Conservation (phyloP, 2,888 invertebrate species). For the Gymnosoma rotundatum region DNA sequence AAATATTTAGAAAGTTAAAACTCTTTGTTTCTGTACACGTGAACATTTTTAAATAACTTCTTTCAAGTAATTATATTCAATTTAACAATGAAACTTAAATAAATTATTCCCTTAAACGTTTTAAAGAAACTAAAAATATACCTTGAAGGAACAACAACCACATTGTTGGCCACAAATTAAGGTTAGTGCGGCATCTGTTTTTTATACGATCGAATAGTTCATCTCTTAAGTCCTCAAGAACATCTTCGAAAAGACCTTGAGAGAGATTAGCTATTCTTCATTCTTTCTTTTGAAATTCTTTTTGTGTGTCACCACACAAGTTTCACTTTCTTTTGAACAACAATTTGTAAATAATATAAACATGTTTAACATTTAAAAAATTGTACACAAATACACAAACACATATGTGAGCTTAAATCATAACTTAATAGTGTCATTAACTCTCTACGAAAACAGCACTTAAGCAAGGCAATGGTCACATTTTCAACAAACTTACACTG, state of each 20-base stretch:
- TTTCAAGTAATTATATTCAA: no score
- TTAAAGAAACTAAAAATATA: no score
- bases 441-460: conserved; percentile 36
- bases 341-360: conserved; percentile 42
- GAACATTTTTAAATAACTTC: no score
- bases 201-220: background rate
- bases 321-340: conserved; percentile 65
- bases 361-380: conserved; percentile 43
- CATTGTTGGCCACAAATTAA: background rate
- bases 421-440: conserved; percentile 59
- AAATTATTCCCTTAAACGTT: no score
- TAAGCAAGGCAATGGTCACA: conserved; percentile 51
- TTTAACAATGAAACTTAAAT: no score
- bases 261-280: conserved; percentile 1
- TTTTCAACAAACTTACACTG: conserved; percentile 38
- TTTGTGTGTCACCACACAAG: conserved; percentile 43
- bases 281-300: conserved; percentile 10
- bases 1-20: no score
- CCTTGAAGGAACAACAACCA: no score
- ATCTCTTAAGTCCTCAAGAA: background rate
- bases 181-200: background rate
- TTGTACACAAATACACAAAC: conserved; percentile 39
- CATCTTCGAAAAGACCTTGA: conserved; percentile 41
- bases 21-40: no score
- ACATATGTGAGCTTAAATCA: conserved; percentile 24